Base-by-base conservation (phyloP, 2,888 invertebrate species). In the Ormia ochracea region DNA sequence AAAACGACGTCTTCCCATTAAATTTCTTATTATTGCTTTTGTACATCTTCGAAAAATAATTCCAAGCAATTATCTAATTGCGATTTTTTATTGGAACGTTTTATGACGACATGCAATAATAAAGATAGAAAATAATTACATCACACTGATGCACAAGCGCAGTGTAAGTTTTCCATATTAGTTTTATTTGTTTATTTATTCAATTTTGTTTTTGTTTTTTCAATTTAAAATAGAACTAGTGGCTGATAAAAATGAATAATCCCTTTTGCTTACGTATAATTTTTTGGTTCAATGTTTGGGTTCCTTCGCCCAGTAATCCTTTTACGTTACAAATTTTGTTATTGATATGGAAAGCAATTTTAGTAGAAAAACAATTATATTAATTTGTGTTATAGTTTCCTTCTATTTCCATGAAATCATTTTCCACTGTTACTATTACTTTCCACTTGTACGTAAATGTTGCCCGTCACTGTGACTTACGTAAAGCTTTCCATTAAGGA, bases 31-130 rank as follows among this genome's bases (percentile, higher is more conserved):
- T 72, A 61, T 72, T 75, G 56, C 43, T 76, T 50, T 58, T 58
- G 19, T 19, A 68, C 38, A 52, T 76, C 23, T 68, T 68, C 61
- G 63, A 50, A 17, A 17, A 50, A 68, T 56, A 21, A 50, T 72
- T 66, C 68, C 21, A 43, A 73, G 68, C 76, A 80, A 76, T 80
- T 80, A 76, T 68, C 76, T 76, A 76, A 80, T 80, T 68, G 68
- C 50, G 61, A 68, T 68, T 80, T 66, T 74, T 68, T 69, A 31
- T 12, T 38, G 14, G 31, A 63, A 17, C 43, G 10, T 45, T 69
- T 56, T 45, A 23, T 38, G 17, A 10, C 7, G n/a, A n/a, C n/a
- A n/a, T 31, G 9, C 7, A 45, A 33, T 26, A 33, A 54, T 41
- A 54, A 36, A 68, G 45, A 56, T 9, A 54, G 14, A 43, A 38